phyloP scores from a whole-genome alignment of 2,888 invertebrate species.

The Schizotus pectinicornis region DNA sequence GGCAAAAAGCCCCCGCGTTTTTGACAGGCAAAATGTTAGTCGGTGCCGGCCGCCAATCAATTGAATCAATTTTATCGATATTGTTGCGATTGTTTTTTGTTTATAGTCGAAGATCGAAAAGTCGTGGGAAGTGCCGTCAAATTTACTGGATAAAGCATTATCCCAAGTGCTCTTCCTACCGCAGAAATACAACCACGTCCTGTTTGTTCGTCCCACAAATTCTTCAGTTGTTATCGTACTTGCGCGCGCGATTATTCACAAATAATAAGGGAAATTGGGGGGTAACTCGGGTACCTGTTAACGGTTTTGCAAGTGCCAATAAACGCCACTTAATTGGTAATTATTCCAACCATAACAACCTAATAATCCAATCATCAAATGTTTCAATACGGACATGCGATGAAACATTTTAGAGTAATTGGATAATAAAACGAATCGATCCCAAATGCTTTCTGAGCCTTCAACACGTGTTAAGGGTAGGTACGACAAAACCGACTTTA shows the following conservation, averaged over 20 bases:
- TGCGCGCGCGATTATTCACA: not conserved
- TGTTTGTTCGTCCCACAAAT: constrained; percentile 30
- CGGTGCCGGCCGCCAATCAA: too few species aligned
- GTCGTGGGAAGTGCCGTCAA: constrained; percentile 1
- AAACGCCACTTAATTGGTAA: constrained; percentile 6
- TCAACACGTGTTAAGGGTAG: constrained; percentile 5
- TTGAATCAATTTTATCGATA: too few species aligned
- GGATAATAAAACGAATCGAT: constrained; percentile 19
- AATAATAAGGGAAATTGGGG: not conserved
- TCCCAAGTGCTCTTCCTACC: constrained; percentile 27
- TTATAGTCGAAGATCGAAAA: too few species aligned
- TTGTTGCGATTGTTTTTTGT: too few species aligned
- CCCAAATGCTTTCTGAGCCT: constrained; percentile 1
- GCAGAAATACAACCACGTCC: constrained; percentile 35
- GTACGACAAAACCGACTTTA: too few species aligned
- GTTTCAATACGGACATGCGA: constrained; percentile 24
- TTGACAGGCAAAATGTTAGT: too few species aligned
- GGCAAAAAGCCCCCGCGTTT: too few species aligned
- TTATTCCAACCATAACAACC: not conserved
- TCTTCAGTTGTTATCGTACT: constrained; percentile 5
- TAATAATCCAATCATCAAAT: not conserved
- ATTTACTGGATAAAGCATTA: constrained; percentile 21
- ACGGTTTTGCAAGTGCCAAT: constrained; percentile 1
- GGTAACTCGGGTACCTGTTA: constrained; percentile 17
- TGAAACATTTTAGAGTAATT: constrained; percentile 19